Base-by-base conservation (phyloP, 1,140 invertebrate species). In the Diorhabda carinulata region DNA sequence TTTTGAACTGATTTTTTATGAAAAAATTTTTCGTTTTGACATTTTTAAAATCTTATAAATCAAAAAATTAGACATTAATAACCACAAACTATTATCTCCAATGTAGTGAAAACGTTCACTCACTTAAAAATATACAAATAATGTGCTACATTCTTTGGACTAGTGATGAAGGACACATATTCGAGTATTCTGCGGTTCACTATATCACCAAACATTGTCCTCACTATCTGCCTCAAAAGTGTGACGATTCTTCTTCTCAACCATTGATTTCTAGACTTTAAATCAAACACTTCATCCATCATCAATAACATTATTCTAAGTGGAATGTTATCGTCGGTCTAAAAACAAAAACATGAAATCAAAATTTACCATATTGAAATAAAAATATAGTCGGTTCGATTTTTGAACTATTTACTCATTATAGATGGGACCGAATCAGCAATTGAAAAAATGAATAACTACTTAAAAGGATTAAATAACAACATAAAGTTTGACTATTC, bases 251-350 rank as follows among this genome's bases (percentile, higher is more conserved):
- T 84, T 65, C 93, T 82, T 61, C 94, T 81, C 40, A 97, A 83
- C 94, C 95, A 97, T 74, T 94, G 92, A 82, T 95, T 94, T 74
- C 92, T 86, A 57, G 89, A 89, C 82, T 92, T 90, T 58, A 96
- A 82, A 80, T 96, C 94, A 83, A 97, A 97, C 3, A 97, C 90
- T 86, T 97, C 95, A 79, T 96, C 93, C 87, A 96, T 91, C 58
- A 97, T 80, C 3, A 96, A 81, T 47, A 97, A 80, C 82, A 96
- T 88, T 72, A 96, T 94, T 73, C 93, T 85, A 63, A 96, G 80
- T 9, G 94, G 94, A 82, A 96, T 94, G 82, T 94, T 95, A 76
- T 95, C 92, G 75, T 90, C 88, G 73, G 84, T 88, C 88, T 89
- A 68, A 72, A 83, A 82, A 57, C 61, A 70, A 69, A 72, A 66